A percentile compares a stretch with the other conserved stretches of the same genome.
Conservation (phyloP, 2,113 vertebrate genomes). For the Oreochromis niloticus region DNA sequence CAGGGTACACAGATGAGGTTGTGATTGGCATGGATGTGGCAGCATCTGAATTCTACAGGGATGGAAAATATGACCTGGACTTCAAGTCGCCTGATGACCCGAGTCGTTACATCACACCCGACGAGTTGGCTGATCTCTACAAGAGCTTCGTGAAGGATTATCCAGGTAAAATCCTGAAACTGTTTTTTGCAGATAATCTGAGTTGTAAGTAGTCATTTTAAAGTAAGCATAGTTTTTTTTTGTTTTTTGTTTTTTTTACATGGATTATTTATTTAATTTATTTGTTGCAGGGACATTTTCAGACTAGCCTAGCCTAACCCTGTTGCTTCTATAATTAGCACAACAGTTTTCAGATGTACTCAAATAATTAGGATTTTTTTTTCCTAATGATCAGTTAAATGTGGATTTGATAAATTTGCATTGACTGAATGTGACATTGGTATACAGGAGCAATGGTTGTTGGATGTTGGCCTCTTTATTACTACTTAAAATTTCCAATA, state of each 20-base stretch:
- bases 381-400: neutral
- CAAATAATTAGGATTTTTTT: neutral
- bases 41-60: constrained; percentile 88
- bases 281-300: too few species aligned
- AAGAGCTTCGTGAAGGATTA: constrained; percentile 89
- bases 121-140: constrained; percentile 89
- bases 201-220: neutral
- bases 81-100: constrained; percentile 94
- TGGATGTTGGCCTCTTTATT: neutral
- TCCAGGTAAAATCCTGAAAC: constrained; percentile 69
- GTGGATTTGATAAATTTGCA: neutral
- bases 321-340: neutral
- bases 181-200: neutral
- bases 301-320: too few species aligned
- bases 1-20: constrained; percentile 87
- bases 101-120: constrained; percentile 82
- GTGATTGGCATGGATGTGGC: constrained; percentile 98
- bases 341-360: neutral
- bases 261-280: neutral
- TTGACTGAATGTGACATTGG: neutral
- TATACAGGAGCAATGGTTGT: neutral
- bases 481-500: neutral
- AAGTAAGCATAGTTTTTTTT: neutral
- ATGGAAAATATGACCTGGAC: constrained; percentile 93
- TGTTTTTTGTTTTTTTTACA: neutral